These are phyloP conservation scores for Bombus huntii DNA, from an alignment of 1,140 invertebrate species.

Conservation along the genomic window DNA sequence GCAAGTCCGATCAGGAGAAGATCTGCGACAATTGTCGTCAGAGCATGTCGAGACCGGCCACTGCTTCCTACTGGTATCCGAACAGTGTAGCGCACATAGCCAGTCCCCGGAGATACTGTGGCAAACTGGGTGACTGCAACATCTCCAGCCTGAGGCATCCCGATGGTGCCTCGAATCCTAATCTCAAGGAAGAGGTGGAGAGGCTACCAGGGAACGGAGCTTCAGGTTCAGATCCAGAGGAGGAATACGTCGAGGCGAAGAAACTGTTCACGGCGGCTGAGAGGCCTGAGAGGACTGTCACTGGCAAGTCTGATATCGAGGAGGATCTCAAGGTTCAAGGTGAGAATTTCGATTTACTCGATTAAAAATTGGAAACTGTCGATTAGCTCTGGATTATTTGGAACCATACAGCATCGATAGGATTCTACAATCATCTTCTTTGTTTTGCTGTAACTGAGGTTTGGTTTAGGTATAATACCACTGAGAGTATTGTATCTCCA, in stretches of 20 bases:
- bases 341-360: slow-evolving; percentile 48
- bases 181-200: slow-evolving; percentile 88
- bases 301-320: slow-evolving; percentile 82
- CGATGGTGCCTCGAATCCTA: slow-evolving; percentile 95
- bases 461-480: not conserved
- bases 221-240: slow-evolving; percentile 84
- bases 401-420: too few species aligned
- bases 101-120: slow-evolving; percentile 79
- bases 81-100: slow-evolving; percentile 82
- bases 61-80: slow-evolving; percentile 85
- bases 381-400: too few species aligned
- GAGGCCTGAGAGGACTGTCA: slow-evolving; percentile 80
- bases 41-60: slow-evolving; percentile 87
- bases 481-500: too few species aligned
- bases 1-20: slow-evolving; percentile 86
- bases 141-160: slow-evolving; percentile 92
- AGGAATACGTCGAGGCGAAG: slow-evolving; percentile 84
- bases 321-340: slow-evolving; percentile 81
- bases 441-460: not conserved
- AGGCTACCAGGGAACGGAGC: slow-evolving; percentile 88
- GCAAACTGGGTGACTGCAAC: slow-evolving; percentile 82
- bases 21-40: slow-evolving; percentile 90
- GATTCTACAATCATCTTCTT: too few species aligned
- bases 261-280: slow-evolving; percentile 83
- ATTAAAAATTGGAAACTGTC: too few species aligned